Base-by-base conservation (phyloP, 2,888 invertebrate genomes). In the Lucinisca nassula region DNA sequence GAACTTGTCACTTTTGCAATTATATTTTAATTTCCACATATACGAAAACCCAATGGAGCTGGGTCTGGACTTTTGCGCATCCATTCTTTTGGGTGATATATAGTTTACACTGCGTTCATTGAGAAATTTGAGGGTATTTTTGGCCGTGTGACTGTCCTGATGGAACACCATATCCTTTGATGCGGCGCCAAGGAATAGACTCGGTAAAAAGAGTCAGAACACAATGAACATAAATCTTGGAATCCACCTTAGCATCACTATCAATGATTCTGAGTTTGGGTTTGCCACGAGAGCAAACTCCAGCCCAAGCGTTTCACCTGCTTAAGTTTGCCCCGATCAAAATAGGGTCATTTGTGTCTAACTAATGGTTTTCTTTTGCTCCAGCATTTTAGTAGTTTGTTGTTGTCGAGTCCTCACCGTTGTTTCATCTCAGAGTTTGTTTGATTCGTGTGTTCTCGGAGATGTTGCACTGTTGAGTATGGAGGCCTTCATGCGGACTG, bases 81-180 rank as follows among this genome's bases (percentile, higher is more conserved):
- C 74, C 79, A 84, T 51, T 79, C 84, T 3, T 32, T 76, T 30
- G 58, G 55, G 4, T n/a, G 24, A 30, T 49, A 83, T 74, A 61
- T 38, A 55, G 12, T 78, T 83, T 1, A 78, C 40, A 61, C 27
- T 61, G 24, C 27, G 61, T 27, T 2, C 6, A 61, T 61, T 30
- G 12, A 78, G 73, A 51, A 45, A 79, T n/a, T n/a, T 4, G 10
- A 61, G 49, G 21, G 79, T 84, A 30, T 45, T 17, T 84, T 79
- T 79, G 17, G 84, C 38, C 14, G 70, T 70, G 35, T 84, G 80
- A 55, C 75, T 78, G 38, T 83, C 61, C 78, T 80, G 84, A 38
- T 49, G 75, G 27, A 84, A 84, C 32, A 76, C 38, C 84, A 84
- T 84, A 21, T 45, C 38, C 37, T 21, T 72, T 27, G 38, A 37